Evolutionary conservation across 2,888 invertebrate species (phyloP).

Genomic region (Phengaris alcon): DNA sequence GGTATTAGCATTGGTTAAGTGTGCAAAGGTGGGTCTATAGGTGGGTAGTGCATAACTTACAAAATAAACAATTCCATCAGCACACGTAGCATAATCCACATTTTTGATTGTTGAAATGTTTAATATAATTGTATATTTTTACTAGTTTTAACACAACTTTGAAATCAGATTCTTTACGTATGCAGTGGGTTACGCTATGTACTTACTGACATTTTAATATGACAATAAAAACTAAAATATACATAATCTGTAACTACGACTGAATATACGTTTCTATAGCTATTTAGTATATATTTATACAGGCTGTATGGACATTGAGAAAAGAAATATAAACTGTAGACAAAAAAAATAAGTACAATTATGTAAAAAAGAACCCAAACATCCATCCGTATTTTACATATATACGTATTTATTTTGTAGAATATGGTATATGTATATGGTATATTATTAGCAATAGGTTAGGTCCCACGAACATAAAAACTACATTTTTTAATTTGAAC

Average conservation of each 20-base stretch:
- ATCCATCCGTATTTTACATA: background rate
- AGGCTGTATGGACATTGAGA: background rate
- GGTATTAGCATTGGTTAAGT: constrained; percentile 14
- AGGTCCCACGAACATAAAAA: background rate
- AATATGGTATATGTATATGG: background rate
- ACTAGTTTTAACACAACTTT: background rate
- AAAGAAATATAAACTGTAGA: background rate
- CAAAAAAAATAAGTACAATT: background rate
- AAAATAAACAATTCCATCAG: background rate
- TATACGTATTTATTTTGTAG: background rate
- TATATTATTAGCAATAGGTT: background rate
- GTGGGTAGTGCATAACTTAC: constrained; percentile 5
- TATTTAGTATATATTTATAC: background rate
- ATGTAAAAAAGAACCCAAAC: background rate
- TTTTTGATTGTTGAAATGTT: background rate
- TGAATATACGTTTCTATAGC: constrained; percentile 1
- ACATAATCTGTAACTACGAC: background rate
- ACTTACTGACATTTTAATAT: background rate
- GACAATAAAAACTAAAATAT: background rate
- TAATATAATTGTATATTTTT: background rate
- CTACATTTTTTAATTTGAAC: background rate
- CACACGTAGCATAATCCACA: background rate
- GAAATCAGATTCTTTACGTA: background rate
- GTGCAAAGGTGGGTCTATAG: background rate
- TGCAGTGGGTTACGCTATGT: background rate